Conservation (phyloP, 2,113 vertebrate species). For the Eclectus roratus region DNA sequence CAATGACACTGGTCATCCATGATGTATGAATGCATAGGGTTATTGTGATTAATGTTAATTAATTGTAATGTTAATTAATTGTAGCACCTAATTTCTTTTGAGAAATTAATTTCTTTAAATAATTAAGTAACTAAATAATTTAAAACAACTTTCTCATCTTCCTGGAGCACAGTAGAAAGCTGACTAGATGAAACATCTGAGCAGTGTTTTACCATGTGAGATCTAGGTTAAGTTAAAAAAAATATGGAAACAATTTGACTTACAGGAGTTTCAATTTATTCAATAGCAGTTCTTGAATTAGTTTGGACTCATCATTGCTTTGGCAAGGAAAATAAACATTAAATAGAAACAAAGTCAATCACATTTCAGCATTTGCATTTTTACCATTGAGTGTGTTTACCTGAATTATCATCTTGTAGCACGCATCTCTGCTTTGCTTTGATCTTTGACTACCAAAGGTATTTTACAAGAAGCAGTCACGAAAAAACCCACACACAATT, state of each 20-base stretch:
- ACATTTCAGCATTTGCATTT: conserved; percentile 37
- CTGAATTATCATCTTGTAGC: conserved; percentile 13
- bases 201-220: background rate
- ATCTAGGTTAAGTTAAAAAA: background rate
- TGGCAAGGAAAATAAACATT: conserved; percentile 40
- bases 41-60: background rate
- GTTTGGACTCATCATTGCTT: conserved; percentile 8
- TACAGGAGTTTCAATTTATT: background rate
- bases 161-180: background rate
- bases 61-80: background rate
- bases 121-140: background rate
- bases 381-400: conserved; percentile 16
- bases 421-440: conserved; percentile 14
- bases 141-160: background rate
- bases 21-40: background rate
- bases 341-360: conserved; percentile 29
- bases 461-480: background rate
- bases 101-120: background rate
- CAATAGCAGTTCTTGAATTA: conserved; percentile 40
- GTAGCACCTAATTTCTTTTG: background rate
- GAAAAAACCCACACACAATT: background rate
- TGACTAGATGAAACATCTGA: background rate
- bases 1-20: background rate
- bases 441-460: background rate
- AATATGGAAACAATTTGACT: background rate